These are phyloP conservation scores for Tortricodes alternella DNA, from an alignment of 2,888 invertebrate species.

Conservation along the genomic window DNA sequence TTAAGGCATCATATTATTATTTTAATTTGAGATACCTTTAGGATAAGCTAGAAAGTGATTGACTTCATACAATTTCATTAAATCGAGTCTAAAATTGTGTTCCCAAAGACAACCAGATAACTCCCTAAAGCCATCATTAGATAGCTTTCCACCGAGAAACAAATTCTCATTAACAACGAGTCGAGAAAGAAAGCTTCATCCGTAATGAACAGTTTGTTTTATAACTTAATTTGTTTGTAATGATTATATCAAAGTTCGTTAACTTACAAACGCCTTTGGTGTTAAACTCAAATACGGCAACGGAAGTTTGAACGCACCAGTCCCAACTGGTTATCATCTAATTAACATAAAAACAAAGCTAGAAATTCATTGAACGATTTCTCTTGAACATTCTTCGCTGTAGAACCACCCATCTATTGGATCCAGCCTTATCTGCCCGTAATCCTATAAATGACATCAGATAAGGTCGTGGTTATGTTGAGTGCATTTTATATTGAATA, in stretches of 20 bases:
- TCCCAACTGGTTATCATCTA: conserved; percentile 61
- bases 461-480: conserved; percentile 64
- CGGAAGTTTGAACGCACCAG: conserved; percentile 70
- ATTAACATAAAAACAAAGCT: conserved; percentile 80
- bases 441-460: conserved; percentile 80
- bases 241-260: conserved; percentile 51
- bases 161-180: background rate
- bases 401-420: conserved; percentile 66
- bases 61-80: too few species aligned
- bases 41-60: too few species aligned
- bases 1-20: too few species aligned
- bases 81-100: too few species aligned
- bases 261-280: conserved; percentile 44
- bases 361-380: conserved; percentile 74
- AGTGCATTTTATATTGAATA: conserved; percentile 49
- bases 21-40: too few species aligned
- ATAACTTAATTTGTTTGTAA: conserved; percentile 47
- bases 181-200: conserved; percentile 7
- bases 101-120: too few species aligned
- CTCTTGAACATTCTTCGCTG: conserved; percentile 69
- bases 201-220: conserved; percentile 35
- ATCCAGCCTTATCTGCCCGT: conserved; percentile 75
- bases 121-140: background rate
- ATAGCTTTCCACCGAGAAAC: background rate
- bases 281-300: conserved; percentile 58